Evolutionary conservation across 2,888 invertebrate species (phyloP), one percentile per base, ranked within the genome.

Genomic region (Ganaspis brasiliensis): DNA sequence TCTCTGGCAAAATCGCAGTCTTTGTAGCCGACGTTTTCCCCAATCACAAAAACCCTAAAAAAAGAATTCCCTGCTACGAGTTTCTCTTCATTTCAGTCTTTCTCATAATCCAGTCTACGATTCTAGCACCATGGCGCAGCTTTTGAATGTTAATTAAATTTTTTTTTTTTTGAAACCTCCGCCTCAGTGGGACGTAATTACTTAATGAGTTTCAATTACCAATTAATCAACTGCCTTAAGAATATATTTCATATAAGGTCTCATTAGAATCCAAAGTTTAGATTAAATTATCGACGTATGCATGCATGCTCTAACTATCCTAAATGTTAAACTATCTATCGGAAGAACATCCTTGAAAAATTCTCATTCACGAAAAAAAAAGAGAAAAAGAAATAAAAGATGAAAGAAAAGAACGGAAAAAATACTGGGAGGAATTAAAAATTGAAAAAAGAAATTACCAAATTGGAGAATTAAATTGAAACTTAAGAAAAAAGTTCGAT

Each of bases 91-190:
- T 83, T 83, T 88, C 88, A 88, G 88, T 88, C 88, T 88, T 88
- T 81, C 84, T 83, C 81, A 83, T 76, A 83, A 79, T 85, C 85
- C 86, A 88, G 86, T 88, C 87, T 87, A 87, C 85, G 77, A 80
- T 77, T 86, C 83, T 86, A 88, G 87, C 87, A 88, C 86, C 87
- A 85, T 86, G 82, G 81, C 84, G 77, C 85, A 86, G 85, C 84
- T 85, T 79, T 37, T 80, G 75, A 73, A 74, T 75, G 80, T 78
- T 81, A 73, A 70, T 74, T 82, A 63, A 49, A 16, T 35, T 35
- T 61, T 61, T 31, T 35, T 61, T 37, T 59, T 31, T 10, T 57
- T 31, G 5, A 4, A 26, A 37, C 35, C n/a, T 12, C 35, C 61
- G 19, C 19, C 4, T 5, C 35, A 2, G 24, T 40, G 26, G 40